phyloP scores from a whole-genome alignment of 2,888 invertebrate species.

The Heteromurus nitidus region DNA sequence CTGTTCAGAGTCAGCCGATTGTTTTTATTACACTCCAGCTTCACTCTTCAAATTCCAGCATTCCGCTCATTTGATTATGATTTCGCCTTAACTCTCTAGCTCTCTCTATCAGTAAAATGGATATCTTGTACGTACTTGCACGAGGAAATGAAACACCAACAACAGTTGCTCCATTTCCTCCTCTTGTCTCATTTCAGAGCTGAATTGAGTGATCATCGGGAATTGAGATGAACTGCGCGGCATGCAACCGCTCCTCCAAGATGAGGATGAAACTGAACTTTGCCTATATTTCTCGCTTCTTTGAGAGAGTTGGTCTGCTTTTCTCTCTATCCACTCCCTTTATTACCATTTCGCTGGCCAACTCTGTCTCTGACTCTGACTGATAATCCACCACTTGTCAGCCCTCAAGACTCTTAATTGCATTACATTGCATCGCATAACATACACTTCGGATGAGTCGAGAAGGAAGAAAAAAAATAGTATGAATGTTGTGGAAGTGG shows the following conservation, averaged over 20 bases:
- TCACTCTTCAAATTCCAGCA: slow-evolving; percentile 30
- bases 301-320: neutral
- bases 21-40: slow-evolving; percentile 46
- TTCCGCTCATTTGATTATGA: too few relatives aligned
- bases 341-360: slow-evolving; percentile 7
- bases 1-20: slow-evolving; percentile 40
- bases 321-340: neutral
- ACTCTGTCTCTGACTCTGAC: slow-evolving; percentile 8
- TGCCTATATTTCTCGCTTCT: neutral
- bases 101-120: too few relatives aligned
- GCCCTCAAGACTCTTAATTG: slow-evolving; percentile 38
- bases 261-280: neutral
- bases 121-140: too few relatives aligned
- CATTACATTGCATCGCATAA: slow-evolving; percentile 32
- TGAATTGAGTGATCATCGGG: slow-evolving; percentile 22
- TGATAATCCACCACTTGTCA: slow-evolving; percentile 42
- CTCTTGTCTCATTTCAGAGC: slow-evolving; percentile 6
- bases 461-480: neutral
- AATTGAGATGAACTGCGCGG: neutral
- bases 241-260: too few relatives aligned
- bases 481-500: neutral
- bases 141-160: neutral
- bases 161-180: neutral
- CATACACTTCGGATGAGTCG: slow-evolving; percentile 46
- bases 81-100: too few relatives aligned